Conservation (phyloP, 2,113 vertebrate genomes). For the Megaleporinus macrocephalus region DNA sequence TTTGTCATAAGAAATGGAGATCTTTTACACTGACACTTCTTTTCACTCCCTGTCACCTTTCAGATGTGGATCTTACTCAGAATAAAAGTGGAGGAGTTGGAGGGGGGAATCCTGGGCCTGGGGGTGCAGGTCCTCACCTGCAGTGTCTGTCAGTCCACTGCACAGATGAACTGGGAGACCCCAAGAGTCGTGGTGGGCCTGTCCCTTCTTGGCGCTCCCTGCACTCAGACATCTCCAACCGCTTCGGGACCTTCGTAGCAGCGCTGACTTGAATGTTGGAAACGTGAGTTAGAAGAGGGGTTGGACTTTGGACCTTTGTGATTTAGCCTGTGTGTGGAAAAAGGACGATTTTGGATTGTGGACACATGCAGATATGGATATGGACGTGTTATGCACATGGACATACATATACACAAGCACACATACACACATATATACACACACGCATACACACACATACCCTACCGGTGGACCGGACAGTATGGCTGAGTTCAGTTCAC, state of each 20-base stretch:
- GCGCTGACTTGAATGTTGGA: constrained; percentile 89
- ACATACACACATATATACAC: constrained; percentile 35
- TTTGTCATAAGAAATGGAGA: no score
- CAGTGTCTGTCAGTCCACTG: constrained; percentile 98
- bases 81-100: constrained; percentile 79
- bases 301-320: neutral
- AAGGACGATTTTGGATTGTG: constrained; percentile 14
- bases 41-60: constrained; percentile 54
- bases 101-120: constrained; percentile 70
- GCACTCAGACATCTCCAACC: constrained; percentile 98
- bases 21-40: neutral
- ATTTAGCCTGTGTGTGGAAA: neutral
- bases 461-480: constrained; percentile 64
- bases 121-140: constrained; percentile 88
- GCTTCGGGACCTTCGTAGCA: constrained; percentile 96
- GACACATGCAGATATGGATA: neutral
- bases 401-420: constrained; percentile 49
- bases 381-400: neutral
- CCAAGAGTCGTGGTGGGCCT: constrained; percentile 89
- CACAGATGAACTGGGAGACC: constrained; percentile 93
- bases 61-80: constrained; percentile 90
- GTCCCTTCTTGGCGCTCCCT: constrained; percentile 96
- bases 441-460: constrained; percentile 49
- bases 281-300: neutral
- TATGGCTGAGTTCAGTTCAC: constrained; percentile 60